Evolutionary conservation across 2,888 invertebrate species (phyloP).

Genomic region (Leucophenga montana): DNA sequence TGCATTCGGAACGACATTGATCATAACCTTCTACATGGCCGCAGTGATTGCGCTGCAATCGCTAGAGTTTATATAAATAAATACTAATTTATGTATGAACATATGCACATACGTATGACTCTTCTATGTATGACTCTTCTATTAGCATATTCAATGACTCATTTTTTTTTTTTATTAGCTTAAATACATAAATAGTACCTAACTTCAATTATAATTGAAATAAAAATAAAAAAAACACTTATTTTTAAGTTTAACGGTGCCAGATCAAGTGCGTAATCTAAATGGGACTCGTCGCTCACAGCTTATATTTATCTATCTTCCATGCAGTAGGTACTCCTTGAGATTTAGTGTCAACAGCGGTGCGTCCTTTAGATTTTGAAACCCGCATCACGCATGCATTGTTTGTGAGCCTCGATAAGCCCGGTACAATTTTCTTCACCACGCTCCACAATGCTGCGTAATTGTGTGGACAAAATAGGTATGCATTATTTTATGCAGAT

Average conservation of each 20-base stretch:
- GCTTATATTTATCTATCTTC: background rate
- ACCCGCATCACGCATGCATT: conserved; percentile 96
- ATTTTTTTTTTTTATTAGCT: no score
- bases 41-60: conserved; percentile 68
- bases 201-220: no score
- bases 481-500: conserved; percentile 5
- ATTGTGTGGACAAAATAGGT: conserved; percentile 36
- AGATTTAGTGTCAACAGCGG: background rate
- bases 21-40: conserved; percentile 75
- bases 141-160: background rate
- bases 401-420: conserved; percentile 95
- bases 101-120: background rate
- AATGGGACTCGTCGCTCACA: background rate
- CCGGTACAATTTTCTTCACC: conserved; percentile 93
- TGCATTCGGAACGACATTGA: conserved; percentile 72
- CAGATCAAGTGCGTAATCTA: no score
- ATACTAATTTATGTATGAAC: background rate
- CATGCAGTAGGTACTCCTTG: conserved; percentile 9
- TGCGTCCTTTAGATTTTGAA: conserved; percentile 85
- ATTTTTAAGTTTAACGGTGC: background rate
- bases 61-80: conserved; percentile 55
- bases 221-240: background rate
- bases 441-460: conserved; percentile 88
- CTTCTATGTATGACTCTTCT: no score
- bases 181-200: no score